Base-by-base conservation (phyloP, 2,797 vertebrate genomes). In the Linurgus olivaceus region DNA sequence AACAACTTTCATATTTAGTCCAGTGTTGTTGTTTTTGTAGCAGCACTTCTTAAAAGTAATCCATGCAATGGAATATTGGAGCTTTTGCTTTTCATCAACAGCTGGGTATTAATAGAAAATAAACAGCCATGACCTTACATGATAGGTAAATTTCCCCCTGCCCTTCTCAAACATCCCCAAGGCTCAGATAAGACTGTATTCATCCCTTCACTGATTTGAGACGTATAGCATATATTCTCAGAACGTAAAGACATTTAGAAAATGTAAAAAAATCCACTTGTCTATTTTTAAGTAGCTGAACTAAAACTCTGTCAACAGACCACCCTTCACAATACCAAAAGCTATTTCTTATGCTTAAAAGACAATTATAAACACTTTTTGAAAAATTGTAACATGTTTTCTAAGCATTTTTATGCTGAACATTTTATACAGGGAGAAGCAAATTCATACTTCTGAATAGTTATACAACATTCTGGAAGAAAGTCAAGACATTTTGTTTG, bases 381-480 rank as follows among this genome's bases (percentile, higher is more conserved):
- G 5, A 11, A 26, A 72, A 71, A 47, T 11, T 33, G 9, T 89
- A 50, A 40, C 31, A 58, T 37, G 26, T 96, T 96, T 91, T 68
- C 23, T 91, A 74, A 88, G 57, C 33, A 73, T 94, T 96, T 91
- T 86, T 19, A 75, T 92, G 92, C 58, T 68, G 57, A 91, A 90
- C 57, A 58, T 87, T 88, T 92, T 68, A 79, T 86, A 55, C 51
- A 47, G 71, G n/a, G 31, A 91, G 65, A 92, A 91, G 62, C 29
- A 92, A 90, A 91, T 96, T 81, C 55, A 24, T 86, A 44, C n/a
- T 89, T 93, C 87, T 94, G 71, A 88, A 75, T 47, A 86, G 59
- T 72, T 88, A n/a, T 40, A 88, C 62, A 95, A 62, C 35, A 61
- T 94, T 73, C 21, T 57, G 29, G 13, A 51, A 86, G 16, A 78